phyloP scores from a whole-genome alignment of 2,113 vertebrate genomes.

The Trematocara stigmaticum region DNA sequence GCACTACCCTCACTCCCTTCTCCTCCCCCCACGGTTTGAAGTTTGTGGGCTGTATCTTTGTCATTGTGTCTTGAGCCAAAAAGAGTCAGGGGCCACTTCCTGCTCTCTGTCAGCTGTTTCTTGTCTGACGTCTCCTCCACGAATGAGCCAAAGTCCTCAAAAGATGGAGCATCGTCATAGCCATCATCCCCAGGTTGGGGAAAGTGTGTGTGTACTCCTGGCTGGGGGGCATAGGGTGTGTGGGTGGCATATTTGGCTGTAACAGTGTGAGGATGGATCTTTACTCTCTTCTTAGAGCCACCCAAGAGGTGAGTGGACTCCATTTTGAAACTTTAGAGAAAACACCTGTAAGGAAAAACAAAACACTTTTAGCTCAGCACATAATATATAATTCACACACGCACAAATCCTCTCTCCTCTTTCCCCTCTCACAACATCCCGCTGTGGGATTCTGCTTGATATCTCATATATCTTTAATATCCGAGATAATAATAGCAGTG shows the following conservation, averaged over 20 bases:
- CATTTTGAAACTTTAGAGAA: slow-evolving; percentile 69
- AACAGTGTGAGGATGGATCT: slow-evolving; percentile 92
- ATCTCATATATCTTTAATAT: slow-evolving; percentile 58
- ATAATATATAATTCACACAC: not conserved
- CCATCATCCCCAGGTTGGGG: slow-evolving; percentile 87
- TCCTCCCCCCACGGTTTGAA: slow-evolving; percentile 43
- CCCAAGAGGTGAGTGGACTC: slow-evolving; percentile 78
- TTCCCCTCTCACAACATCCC: not conserved
- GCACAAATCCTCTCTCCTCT: not conserved
- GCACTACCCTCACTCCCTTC: slow-evolving; percentile 30
- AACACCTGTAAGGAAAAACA: slow-evolving; percentile 43
- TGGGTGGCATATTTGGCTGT: slow-evolving; percentile 88
- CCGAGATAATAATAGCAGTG: slow-evolving; percentile 46
- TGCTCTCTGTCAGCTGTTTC: slow-evolving; percentile 75
- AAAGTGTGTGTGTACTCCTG: slow-evolving; percentile 77
- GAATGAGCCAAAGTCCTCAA: slow-evolving; percentile 82
- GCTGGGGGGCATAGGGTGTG: slow-evolving; percentile 55
- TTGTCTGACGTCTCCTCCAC: slow-evolving; percentile 85
- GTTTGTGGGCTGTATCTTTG: slow-evolving; percentile 29
- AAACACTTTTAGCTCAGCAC: not conserved
- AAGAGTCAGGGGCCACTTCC: slow-evolving; percentile 75
- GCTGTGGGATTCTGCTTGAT: not conserved
- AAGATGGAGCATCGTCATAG: slow-evolving; percentile 80
- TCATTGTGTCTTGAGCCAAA: slow-evolving; percentile 77
- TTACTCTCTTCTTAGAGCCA: slow-evolving; percentile 86